These are phyloP conservation scores for Rhynchomys soricoides DNA, from an alignment of 2,113 vertebrate species.

Conservation along the genomic window DNA sequence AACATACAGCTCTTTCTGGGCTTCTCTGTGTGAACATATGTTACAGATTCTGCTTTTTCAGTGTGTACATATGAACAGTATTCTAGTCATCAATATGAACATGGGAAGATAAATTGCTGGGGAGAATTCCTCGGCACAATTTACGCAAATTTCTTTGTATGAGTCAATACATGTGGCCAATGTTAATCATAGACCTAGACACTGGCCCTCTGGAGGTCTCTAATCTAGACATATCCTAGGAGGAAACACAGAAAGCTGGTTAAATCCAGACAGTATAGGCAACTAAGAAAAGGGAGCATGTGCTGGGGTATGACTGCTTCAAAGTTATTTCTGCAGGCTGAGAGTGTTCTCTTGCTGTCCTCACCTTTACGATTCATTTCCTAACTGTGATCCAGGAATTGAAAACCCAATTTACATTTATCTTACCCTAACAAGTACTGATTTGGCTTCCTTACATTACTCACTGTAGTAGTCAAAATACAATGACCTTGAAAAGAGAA, in stretches of 20 bases:
- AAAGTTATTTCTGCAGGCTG: too few relatives aligned
- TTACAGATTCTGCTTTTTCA: neutral
- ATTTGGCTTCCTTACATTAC: neutral
- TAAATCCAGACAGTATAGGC: neutral
- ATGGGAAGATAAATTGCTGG: too few relatives aligned
- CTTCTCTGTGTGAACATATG: neutral
- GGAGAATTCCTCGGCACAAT: neutral
- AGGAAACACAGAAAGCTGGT: neutral
- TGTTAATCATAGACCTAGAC: neutral
- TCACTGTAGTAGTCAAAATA: neutral
- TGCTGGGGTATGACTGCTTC: neutral
- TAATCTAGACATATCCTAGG: neutral
- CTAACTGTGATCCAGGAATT: neutral
- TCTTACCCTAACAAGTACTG: neutral
- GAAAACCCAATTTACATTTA: neutral
- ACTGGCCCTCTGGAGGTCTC: accelerated
- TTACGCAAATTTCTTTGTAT: neutral
- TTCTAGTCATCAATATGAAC: neutral
- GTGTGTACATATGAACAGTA: neutral
- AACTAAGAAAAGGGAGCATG: neutral
- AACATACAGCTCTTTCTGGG: neutral
- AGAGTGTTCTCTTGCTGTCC: neutral
- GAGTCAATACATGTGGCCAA: neutral
- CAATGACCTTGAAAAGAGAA: neutral
- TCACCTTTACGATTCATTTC: neutral